These are phyloP conservation scores for Oryzias javanicus DNA, from an alignment of 2,113 vertebrate genomes.

Conservation along the genomic window DNA sequence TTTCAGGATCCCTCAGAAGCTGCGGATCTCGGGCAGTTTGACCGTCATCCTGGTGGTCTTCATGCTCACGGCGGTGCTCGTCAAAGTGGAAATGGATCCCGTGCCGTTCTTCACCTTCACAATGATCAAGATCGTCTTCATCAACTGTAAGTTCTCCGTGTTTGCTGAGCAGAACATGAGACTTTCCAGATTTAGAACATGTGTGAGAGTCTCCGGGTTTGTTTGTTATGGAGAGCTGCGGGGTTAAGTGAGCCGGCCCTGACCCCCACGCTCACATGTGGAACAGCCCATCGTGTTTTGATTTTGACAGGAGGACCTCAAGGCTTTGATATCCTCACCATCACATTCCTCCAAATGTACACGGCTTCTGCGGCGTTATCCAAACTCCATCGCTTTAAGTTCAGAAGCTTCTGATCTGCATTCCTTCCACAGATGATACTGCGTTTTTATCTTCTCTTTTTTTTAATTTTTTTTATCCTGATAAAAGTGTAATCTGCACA, in stretches of 20 bases:
- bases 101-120: conserved; percentile 88
- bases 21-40: conserved; percentile 86
- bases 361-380: too few relatives aligned
- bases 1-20: conserved; percentile 87
- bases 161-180: conserved; percentile 8
- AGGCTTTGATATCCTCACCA: conserved; percentile 50
- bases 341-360: conserved; percentile 23
- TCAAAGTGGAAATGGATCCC: conserved; percentile 82
- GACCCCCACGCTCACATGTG: conserved; percentile 18
- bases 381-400: too few relatives aligned
- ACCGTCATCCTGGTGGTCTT: conserved; percentile 88
- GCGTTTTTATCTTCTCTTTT: neutral
- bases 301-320: conserved; percentile 14
- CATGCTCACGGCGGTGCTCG: conserved; percentile 84
- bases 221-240: conserved; percentile 37
- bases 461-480: too few relatives aligned
- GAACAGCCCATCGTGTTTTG: conserved; percentile 39
- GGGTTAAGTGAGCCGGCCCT: conserved; percentile 49
- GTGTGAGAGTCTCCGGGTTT: conserved; percentile 21
- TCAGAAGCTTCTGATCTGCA: too few relatives aligned
- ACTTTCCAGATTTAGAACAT: neutral
- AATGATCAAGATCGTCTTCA: conserved; percentile 92
- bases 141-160: conserved; percentile 86
- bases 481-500: neutral
- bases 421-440: neutral